A percentile compares a stretch with the other conserved stretches of the same genome.
Evolutionary conservation across 2,113 vertebrate genomes (phyloP).

Genomic region (Oncorhynchus keta): DNA sequence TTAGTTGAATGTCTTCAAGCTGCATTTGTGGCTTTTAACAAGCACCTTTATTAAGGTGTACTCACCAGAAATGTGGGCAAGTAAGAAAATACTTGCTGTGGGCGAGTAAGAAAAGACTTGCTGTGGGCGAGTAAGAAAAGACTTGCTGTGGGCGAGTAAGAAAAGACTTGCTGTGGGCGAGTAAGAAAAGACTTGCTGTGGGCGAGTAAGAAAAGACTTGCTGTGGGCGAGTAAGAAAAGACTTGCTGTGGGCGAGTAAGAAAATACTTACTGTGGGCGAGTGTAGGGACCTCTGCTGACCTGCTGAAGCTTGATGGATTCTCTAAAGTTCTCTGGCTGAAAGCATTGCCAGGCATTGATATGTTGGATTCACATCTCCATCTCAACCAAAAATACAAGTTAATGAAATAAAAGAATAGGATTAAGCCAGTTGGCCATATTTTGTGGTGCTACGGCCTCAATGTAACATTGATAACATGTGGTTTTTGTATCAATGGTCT

Average conservation of each 20-base stretch:
- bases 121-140: conserved; percentile 9
- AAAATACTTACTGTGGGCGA: conserved; percentile 25
- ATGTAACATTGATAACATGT: no score
- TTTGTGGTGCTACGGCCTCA: no score
- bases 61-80: conserved; percentile 12
- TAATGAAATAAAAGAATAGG: no score
- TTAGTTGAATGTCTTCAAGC: conserved; percentile 14
- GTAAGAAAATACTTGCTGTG: conserved; percentile 5
- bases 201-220: no score
- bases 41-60: conserved; percentile 13
- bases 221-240: conserved; percentile 19
- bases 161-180: conserved; percentile 10
- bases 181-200: conserved; percentile 16
- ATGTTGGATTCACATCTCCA: no score
- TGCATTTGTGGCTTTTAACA: background rate
- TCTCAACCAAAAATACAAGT: no score
- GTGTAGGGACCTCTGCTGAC: conserved; percentile 32
- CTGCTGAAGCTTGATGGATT: conserved; percentile 25
- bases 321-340: conserved; percentile 22
- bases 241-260: background rate
- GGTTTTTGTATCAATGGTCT: no score
- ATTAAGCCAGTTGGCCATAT: no score
- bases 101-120: background rate
- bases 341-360: conserved; percentile 9
- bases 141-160: conserved; percentile 20